phyloP scores from a whole-genome alignment of 2,797 vertebrate genomes.

The Acomys russatus region DNA sequence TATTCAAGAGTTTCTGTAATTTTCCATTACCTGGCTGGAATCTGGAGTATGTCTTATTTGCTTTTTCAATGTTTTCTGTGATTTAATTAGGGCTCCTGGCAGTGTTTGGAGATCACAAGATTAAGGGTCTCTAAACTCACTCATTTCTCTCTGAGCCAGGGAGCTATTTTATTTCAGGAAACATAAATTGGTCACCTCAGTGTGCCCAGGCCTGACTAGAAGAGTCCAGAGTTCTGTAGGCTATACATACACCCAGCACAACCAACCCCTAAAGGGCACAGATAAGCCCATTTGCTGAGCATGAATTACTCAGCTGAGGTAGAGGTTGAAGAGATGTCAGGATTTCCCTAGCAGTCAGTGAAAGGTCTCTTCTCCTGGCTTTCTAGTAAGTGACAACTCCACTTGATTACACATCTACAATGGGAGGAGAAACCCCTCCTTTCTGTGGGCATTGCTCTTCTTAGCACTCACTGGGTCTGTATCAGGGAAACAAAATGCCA shows the following conservation, averaged over 20 bases:
- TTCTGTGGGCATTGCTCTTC: background rate
- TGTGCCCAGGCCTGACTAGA: background rate
- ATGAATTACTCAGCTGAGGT: constrained; percentile 7
- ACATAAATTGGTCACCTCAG: background rate
- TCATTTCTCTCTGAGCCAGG: background rate
- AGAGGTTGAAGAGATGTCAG: background rate
- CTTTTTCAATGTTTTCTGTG: constrained; percentile 45
- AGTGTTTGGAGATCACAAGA: background rate
- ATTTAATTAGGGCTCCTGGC: background rate
- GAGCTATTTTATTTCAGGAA: constrained; percentile 55
- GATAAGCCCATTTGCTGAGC: background rate
- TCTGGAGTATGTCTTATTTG: constrained; percentile 2
- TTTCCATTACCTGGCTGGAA: constrained; percentile 41
- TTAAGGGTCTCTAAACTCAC: background rate
- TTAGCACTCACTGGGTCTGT: background rate
- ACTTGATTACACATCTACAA: background rate
- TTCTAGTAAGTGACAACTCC: background rate
- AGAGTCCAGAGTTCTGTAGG: background rate
- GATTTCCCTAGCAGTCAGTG: background rate
- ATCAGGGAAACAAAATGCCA: background rate
- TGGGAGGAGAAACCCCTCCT: background rate
- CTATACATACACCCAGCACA: background rate
- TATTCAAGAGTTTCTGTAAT: constrained; percentile 36
- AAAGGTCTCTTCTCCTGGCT: background rate
- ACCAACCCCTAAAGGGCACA: background rate